A percentile compares a stretch with the other conserved stretches of the same genome.
Conservation (phyloP, 1,140 invertebrate genomes). For the Eciton burchellii region DNA sequence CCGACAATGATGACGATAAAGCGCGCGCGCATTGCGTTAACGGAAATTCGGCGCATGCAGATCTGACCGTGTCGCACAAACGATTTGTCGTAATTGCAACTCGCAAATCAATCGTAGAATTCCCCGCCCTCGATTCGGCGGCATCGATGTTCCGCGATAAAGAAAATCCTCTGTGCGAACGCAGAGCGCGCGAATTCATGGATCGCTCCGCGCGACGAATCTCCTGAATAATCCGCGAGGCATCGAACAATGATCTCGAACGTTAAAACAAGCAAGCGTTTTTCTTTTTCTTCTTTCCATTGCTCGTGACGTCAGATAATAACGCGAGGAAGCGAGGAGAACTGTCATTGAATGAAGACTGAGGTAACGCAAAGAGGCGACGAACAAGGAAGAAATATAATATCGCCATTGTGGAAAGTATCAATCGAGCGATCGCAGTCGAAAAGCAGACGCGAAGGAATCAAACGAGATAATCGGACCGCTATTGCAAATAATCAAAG, state of each 20-base stretch:
- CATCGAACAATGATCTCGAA: too few species aligned
- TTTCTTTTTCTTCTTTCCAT: too few species aligned
- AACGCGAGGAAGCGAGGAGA: too few species aligned
- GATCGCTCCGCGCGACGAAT: constrained; percentile 41
- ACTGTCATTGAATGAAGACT: too few species aligned
- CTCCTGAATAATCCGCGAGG: not conserved
- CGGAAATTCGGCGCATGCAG: constrained; percentile 37
- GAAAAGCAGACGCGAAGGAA: not conserved
- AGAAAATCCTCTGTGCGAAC: constrained; percentile 17
- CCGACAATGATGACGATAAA: not conserved
- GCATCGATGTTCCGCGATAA: constrained; percentile 8
- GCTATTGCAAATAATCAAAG: not conserved
- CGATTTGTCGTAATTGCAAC: constrained; percentile 31
- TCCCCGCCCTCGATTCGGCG: constrained; percentile 33
- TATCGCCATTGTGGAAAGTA: not conserved
- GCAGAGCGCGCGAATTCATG: constrained; percentile 47
- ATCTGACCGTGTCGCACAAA: constrained; percentile 54
- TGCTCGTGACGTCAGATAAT: too few species aligned
- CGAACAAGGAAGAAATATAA: not conserved
- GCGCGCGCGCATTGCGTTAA: not conserved
- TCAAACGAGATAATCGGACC: not conserved
- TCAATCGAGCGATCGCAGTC: not conserved
- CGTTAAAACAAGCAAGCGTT: too few species aligned
- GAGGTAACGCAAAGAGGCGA: not conserved
- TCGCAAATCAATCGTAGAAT: constrained; percentile 43